Percentiles rank a stretch among this genome's conserved stretches.
phyloP scores from a whole-genome alignment of 2,888 invertebrate genomes.

The Polylopha cassiicola region DNA sequence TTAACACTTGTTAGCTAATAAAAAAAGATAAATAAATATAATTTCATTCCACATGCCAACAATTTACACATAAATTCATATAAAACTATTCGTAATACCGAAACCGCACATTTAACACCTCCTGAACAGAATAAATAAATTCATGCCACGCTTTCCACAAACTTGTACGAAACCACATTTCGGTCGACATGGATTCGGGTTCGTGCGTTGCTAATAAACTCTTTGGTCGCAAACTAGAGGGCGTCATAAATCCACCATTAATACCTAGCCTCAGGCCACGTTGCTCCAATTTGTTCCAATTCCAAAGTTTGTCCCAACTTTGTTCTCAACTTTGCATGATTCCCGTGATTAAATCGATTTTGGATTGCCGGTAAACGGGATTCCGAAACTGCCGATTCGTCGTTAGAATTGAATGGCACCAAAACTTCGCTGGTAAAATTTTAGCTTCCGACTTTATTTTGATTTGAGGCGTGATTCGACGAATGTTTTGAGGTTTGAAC shows the following conservation, averaged over 20 bases:
- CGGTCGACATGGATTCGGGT: slow-evolving; percentile 4
- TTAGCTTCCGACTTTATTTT: slow-evolving; percentile 51
- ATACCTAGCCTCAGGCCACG: slow-evolving; percentile 66
- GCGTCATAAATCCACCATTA: slow-evolving; percentile 67
- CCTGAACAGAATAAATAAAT: too few species aligned
- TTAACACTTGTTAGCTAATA: too few species aligned
- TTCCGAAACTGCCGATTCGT: slow-evolving; percentile 66
- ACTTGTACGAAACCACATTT: too few species aligned
- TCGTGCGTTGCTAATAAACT: slow-evolving; percentile 20
- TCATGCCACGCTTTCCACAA: too few species aligned
- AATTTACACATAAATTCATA: too few species aligned
- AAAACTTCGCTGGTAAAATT: slow-evolving; percentile 59
- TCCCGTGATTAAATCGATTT: slow-evolving; percentile 74
- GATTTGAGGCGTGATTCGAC: slow-evolving; percentile 41
- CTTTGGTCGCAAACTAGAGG: slow-evolving; percentile 34
- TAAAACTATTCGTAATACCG: too few species aligned
- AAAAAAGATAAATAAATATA: too few species aligned
- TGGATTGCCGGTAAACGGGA: slow-evolving; percentile 66
- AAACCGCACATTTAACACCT: too few species aligned
- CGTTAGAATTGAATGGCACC: slow-evolving; percentile 58
- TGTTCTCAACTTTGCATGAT: slow-evolving; percentile 68
- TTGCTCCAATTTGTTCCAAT: slow-evolving; percentile 71
- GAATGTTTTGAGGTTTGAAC: slow-evolving; percentile 11
- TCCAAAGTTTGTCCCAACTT: slow-evolving; percentile 68
- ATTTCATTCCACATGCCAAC: too few species aligned